These are phyloP conservation scores for Tuta absoluta DNA, from an alignment of 2,888 invertebrate genomes.

Conservation along the genomic window DNA sequence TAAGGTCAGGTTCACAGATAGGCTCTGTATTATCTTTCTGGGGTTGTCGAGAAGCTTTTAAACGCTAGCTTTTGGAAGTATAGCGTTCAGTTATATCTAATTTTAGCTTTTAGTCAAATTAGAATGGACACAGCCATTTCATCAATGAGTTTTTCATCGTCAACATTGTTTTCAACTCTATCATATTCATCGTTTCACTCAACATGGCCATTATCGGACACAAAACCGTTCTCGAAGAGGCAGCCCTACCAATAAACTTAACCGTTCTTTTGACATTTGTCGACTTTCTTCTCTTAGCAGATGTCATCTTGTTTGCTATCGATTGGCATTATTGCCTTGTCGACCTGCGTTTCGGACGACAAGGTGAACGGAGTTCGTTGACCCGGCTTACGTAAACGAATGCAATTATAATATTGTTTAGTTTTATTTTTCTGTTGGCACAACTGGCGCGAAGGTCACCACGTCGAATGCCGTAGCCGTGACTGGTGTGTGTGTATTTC, in stretches of 20 bases:
- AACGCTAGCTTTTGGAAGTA: neutral
- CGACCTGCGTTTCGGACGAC: constrained; percentile 74
- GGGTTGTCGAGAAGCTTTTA: constrained; percentile 19
- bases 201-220: neutral
- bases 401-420: constrained; percentile 64
- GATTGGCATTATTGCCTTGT: constrained; percentile 69
- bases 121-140: neutral
- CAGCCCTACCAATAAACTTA: constrained; percentile 25
- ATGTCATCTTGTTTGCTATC: constrained; percentile 69
- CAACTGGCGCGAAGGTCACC: constrained; percentile 36
- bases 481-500: constrained; percentile 9
- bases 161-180: no score
- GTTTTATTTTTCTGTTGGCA: constrained; percentile 51
- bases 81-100: no score
- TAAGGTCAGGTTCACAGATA: constrained; percentile 66
- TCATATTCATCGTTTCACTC: neutral
- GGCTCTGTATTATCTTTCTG: constrained; percentile 17
- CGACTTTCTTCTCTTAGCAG: constrained; percentile 32
- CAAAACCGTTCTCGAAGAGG: neutral
- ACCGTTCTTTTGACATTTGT: constrained; percentile 30
- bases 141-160: neutral
- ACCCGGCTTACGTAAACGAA: constrained; percentile 72
- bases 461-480: constrained; percentile 16
- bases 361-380: constrained; percentile 75
- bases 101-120: neutral